Evolutionary conservation across 1,140 invertebrate genomes (phyloP), one percentile per base, ranked within the genome.

Genomic region (Atopsyche davidsoni): DNA sequence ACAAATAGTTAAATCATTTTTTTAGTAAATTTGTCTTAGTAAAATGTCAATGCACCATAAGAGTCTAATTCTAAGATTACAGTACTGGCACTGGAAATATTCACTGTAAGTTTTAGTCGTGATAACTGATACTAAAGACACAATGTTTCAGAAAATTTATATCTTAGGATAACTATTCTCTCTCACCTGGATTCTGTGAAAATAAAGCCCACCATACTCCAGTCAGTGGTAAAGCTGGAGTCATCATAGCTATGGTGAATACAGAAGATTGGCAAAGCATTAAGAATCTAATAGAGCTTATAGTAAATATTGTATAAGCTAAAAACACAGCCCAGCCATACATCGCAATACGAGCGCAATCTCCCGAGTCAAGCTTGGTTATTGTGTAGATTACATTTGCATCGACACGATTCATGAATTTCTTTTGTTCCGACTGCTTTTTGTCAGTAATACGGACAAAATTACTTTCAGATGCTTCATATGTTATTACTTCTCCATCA

Each of bases 191-290:
- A 34, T 60, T 54, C 31, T 60, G 53, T 14, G 59, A 69, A 56
- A 78, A 77, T 41, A 80, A 61, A n/a, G 76, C 77, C 79, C 79
- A 80, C 76, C 76, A 80, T 42, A 80, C 69, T 2, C 75, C 75
- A 2, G 75, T 68, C 2, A 80, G 35, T 7, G 79, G 79, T 18
- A 80, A 62, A 2, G 75, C 70, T 4, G 71, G 62, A 16, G 75
- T 75, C 13, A 69, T 66, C 9, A 73, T 63, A 10, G 78, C 75
- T 9, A 79, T 67, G 2, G 73, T 78, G 51, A 79, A 76, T 2
- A 80, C 75, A 7, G 78, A 72, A 21, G 75, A 79, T 59, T 79
- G 75, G 32, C 71, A 69, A 38, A 79, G 64, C 1, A 76, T 69
- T n/a, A 79, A 60, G 49, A 79, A 76, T 50, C 75, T 68, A 2